Conservation (phyloP, 2,797 vertebrate genomes). For the Gymnocypris eckloni region DNA sequence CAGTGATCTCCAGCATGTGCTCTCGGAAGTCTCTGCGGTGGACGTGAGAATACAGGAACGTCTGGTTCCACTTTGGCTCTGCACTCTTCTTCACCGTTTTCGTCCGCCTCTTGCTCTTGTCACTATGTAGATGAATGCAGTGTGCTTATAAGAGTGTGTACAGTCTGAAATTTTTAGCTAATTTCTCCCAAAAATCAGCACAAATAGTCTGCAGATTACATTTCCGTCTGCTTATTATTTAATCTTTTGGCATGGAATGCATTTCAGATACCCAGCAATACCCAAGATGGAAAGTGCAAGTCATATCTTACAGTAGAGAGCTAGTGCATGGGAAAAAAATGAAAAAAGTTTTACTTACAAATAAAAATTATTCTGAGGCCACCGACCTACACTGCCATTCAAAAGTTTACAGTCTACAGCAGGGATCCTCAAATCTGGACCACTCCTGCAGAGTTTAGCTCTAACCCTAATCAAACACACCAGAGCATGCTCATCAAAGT, state of each 20-base stretch:
- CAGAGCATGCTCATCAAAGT: too few relatives aligned
- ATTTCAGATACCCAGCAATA: neutral
- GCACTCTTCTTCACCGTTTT: constrained; percentile 89
- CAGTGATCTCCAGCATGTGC: constrained; percentile 89
- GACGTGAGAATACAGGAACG: constrained; percentile 88
- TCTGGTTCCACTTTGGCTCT: constrained; percentile 91
- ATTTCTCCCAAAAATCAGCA: neutral
- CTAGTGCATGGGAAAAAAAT: neutral
- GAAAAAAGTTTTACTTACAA: neutral
- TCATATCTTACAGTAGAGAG: neutral
- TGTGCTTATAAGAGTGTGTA: neutral
- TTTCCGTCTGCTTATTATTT: neutral
- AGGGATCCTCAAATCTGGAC: too few relatives aligned
- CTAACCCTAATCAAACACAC: too few relatives aligned
- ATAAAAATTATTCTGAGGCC: neutral
- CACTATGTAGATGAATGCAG: constrained; percentile 67
- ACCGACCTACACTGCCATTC: neutral
- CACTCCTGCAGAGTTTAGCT: too few relatives aligned
- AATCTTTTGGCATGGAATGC: neutral
- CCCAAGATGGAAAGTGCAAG: constrained; percentile 14
- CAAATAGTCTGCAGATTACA: neutral
- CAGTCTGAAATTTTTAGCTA: neutral
- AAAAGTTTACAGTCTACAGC: neutral
- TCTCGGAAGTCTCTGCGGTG: constrained; percentile 90
- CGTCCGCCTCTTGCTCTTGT: constrained; percentile 90